Evolutionary conservation across 1,140 invertebrate genomes (phyloP).

Genomic region (Sweltsa coloradensis): DNA sequence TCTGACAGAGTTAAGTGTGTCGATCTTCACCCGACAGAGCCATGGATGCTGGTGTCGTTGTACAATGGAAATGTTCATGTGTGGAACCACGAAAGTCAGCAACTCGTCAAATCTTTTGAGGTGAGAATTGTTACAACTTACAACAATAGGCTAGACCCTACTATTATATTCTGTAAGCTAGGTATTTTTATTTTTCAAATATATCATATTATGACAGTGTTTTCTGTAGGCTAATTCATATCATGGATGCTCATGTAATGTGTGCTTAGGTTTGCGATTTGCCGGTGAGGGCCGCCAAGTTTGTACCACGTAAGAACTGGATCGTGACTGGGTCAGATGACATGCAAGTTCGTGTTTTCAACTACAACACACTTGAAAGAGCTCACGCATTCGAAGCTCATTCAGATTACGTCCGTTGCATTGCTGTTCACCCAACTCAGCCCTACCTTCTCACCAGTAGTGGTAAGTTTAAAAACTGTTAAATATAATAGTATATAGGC

Average conservation of each 20-base stretch:
- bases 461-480: too few species aligned
- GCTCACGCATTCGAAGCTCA: conserved; percentile 96
- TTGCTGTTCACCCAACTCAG: conserved; percentile 94
- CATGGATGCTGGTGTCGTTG: conserved; percentile 95
- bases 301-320: conserved; percentile 97
- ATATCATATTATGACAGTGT: neutral
- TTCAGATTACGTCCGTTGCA: conserved; percentile 94
- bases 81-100: conserved; percentile 96
- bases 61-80: conserved; percentile 99
- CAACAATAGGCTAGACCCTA: too few species aligned
- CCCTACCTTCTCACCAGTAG: conserved; percentile 94
- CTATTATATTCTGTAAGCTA: too few species aligned
- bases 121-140: conserved; percentile 23
- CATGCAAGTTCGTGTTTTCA: conserved; percentile 91
- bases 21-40: conserved; percentile 93
- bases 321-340: conserved; percentile 96
- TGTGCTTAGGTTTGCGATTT: conserved; percentile 73
- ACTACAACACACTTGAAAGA: conserved; percentile 96
- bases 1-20: conserved; percentile 97
- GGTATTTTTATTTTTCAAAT: too few species aligned
- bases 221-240: neutral
- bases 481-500: too few species aligned
- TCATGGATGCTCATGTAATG: conserved; percentile 10
- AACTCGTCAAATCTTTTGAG: conserved; percentile 88
- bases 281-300: conserved; percentile 89